A percentile compares a stretch with the other conserved stretches of the same genome.
Conservation (phyloP, 2,113 vertebrate species). For the Phylloscopus whistleri region DNA sequence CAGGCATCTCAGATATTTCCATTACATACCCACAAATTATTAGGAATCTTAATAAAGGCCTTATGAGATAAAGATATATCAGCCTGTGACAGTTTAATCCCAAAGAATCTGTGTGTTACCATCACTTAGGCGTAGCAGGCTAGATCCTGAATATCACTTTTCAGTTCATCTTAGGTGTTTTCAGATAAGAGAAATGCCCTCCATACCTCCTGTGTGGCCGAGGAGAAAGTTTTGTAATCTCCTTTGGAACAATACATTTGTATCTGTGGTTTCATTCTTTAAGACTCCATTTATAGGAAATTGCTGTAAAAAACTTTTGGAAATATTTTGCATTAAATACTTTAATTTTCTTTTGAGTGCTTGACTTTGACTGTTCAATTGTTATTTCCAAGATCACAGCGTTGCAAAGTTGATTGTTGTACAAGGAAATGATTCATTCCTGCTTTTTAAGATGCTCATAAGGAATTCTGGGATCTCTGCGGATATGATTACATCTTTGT, state of each 20-base stretch:
- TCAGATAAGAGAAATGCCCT: background rate
- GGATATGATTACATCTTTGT: slow-evolving; percentile 24
- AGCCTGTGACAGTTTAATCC: background rate
- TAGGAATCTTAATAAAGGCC: background rate
- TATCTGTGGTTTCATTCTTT: background rate
- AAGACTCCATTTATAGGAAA: slow-evolving; percentile 15
- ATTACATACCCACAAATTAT: background rate
- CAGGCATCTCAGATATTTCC: background rate
- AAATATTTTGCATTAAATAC: slow-evolving; percentile 48
- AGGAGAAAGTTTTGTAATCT: slow-evolving; percentile 24
- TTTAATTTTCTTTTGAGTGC: slow-evolving; percentile 22
- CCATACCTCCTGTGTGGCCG: background rate
- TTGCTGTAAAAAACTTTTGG: slow-evolving; percentile 6
- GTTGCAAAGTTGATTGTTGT: background rate
- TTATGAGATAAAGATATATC: background rate
- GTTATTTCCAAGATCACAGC: background rate
- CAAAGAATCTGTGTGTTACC: background rate
- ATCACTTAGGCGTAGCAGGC: background rate
- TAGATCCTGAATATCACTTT: background rate
- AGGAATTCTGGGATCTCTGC: background rate
- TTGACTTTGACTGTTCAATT: background rate
- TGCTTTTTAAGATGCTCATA: background rate
- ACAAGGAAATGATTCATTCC: slow-evolving; percentile 54
- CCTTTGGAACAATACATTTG: slow-evolving; percentile 6
- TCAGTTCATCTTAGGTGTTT: background rate